Percentiles rank a stretch among this genome's conserved stretches.
phyloP scores from a whole-genome alignment of 2,113 vertebrate genomes.

The Malaclemys terrapin region DNA sequence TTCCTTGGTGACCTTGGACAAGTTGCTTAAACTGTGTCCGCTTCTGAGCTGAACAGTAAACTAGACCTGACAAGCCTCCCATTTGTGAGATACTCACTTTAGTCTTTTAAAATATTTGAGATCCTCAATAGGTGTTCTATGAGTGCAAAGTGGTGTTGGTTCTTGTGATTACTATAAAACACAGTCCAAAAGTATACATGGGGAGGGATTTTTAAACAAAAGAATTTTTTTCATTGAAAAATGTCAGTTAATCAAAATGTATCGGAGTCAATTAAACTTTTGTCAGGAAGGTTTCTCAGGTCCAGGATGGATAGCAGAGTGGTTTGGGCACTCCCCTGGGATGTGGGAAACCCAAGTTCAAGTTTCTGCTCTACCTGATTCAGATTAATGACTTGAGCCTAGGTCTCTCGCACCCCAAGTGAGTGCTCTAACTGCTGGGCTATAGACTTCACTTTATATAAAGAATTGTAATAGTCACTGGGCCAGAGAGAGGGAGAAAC shows the following conservation, averaged over 20 bases:
- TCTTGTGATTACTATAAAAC: background rate
- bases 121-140: background rate
- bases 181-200: background rate
- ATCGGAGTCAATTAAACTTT: background rate
- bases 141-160: background rate
- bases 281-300: too few species aligned
- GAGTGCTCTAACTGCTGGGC: too few species aligned
- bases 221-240: too few species aligned
- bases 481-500: background rate
- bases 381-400: too few species aligned
- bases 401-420: too few species aligned
- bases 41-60: background rate
- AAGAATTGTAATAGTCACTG: background rate
- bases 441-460: background rate
- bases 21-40: background rate
- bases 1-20: background rate
- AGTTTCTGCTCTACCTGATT: too few species aligned
- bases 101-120: background rate
- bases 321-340: too few species aligned
- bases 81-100: too few species aligned
- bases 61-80: background rate
- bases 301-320: too few species aligned
- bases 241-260: too few species aligned
- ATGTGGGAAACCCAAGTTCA: too few species aligned
- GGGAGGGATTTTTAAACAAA: background rate